Evolutionary conservation across 2,888 invertebrate genomes (phyloP).

Genomic region (Tortrix viridana): DNA sequence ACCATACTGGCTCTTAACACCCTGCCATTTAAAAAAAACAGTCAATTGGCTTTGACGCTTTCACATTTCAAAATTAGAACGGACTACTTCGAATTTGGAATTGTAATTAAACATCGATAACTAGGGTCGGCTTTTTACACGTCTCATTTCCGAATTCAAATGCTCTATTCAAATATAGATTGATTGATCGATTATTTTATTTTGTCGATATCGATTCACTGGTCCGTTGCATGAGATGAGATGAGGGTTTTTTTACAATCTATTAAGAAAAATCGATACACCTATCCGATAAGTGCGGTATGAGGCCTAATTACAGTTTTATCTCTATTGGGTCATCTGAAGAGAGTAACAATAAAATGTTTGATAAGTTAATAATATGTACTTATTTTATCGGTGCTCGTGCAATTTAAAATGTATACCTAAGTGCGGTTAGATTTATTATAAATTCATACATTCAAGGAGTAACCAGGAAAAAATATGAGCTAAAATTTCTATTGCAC

Average conservation of each 20-base stretch:
- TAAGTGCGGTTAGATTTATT: constrained; percentile 18
- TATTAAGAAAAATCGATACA: constrained; percentile 79
- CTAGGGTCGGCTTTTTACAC: constrained; percentile 32
- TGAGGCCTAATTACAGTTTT: constrained; percentile 79
- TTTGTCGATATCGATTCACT: constrained; percentile 73
- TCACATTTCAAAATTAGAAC: constrained; percentile 31
- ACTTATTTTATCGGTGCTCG: constrained; percentile 51
- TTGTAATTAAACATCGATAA: constrained; percentile 37
- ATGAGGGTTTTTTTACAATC: constrained; percentile 70
- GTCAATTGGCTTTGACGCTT: constrained; percentile 48
- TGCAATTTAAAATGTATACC: constrained; percentile 51
- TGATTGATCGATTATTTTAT: constrained; percentile 80
- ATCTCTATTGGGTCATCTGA: constrained; percentile 72
- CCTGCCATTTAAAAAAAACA: constrained; percentile 50
- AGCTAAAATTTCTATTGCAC: too few relatives aligned
- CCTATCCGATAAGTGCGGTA: constrained; percentile 75
- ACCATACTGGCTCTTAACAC: constrained; percentile 75
- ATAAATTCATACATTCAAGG: too few relatives aligned
- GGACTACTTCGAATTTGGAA: constrained; percentile 39
- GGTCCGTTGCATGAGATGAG: constrained; percentile 66
- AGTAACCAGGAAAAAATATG: too few relatives aligned
- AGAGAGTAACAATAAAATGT: constrained; percentile 68
- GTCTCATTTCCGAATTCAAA: constrained; percentile 60
- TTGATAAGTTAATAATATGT: constrained; percentile 79
- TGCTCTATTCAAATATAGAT: constrained; percentile 73